These are phyloP conservation scores for Talpa occidentalis DNA, from an alignment of 2,113 vertebrate genomes.

Conservation along the genomic window DNA sequence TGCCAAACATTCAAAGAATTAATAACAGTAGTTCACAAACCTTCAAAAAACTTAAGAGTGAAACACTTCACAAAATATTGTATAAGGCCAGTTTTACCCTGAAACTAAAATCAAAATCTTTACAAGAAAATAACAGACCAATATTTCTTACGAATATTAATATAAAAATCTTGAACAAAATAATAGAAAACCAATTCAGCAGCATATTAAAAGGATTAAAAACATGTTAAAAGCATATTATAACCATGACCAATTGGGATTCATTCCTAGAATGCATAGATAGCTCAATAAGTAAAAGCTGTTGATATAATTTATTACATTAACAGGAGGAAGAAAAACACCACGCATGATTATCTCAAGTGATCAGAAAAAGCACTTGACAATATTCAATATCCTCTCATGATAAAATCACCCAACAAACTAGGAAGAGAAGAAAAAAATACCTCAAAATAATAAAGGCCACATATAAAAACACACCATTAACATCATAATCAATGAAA, in stretches of 20 bases:
- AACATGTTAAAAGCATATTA: too few species aligned
- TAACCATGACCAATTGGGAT: not conserved
- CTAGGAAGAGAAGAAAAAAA: not conserved
- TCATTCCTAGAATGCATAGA: not conserved
- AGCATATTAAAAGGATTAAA: not conserved
- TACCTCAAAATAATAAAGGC: not conserved
- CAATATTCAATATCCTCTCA: not conserved
- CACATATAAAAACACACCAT: not conserved
- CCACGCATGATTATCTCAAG: not conserved
- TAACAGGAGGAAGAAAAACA: not conserved
- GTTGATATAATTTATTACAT: not conserved
- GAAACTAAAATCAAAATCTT: not conserved
- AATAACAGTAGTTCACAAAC: not conserved
- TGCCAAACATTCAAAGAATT: not conserved
- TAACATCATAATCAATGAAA: not conserved
- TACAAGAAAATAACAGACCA: not conserved
- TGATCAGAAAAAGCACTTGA: conserved; percentile 2
- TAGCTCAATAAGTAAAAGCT: not conserved
- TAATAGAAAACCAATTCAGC: not conserved
- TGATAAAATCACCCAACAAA: not conserved
- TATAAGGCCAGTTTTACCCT: not conserved
- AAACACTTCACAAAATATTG: not conserved
- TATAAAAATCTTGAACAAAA: not conserved
- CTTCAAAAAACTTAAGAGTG: not conserved
- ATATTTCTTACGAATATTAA: not conserved